Evolutionary conservation across 2,888 invertebrate species (phyloP).

Genomic region (Strigamia transsilvanica): DNA sequence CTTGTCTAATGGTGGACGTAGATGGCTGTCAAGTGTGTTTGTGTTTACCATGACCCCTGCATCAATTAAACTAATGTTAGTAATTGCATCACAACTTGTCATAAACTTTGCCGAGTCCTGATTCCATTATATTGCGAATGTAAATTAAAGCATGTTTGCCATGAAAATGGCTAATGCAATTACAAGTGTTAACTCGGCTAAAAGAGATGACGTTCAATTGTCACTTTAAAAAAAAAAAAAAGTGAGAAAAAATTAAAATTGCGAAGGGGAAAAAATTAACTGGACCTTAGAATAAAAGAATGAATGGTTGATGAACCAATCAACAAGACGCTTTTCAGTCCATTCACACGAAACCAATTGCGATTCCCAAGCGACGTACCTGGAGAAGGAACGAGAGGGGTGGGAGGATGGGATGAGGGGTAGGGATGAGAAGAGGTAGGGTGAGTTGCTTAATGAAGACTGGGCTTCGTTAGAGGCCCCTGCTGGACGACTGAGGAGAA

Average conservation of each 20-base stretch:
- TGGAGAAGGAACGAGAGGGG: not conserved
- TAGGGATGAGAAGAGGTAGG: slow-evolving; percentile 1
- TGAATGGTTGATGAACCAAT: slow-evolving; percentile 32
- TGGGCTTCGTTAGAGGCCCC: slow-evolving; percentile 38
- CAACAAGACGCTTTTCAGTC: slow-evolving; percentile 14
- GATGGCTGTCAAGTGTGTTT: slow-evolving; percentile 53
- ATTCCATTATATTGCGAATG: slow-evolving; percentile 53
- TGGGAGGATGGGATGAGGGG: not conserved
- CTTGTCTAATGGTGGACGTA: slow-evolving; percentile 19
- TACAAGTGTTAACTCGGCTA: slow-evolving; percentile 27
- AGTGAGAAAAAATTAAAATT: not conserved
- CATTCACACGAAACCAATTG: slow-evolving; percentile 9
- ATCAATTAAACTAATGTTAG: slow-evolving; percentile 55
- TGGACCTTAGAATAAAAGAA: not conserved
- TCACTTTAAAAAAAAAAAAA: not conserved
- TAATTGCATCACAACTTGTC: slow-evolving; percentile 55
- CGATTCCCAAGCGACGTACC: slow-evolving; percentile 2
- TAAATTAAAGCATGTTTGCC: slow-evolving; percentile 53
- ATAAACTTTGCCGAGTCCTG: slow-evolving; percentile 54
- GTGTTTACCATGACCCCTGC: slow-evolving; percentile 51
- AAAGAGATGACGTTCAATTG: slow-evolving; percentile 42
- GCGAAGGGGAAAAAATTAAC: not conserved
- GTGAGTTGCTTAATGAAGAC: slow-evolving; percentile 4
- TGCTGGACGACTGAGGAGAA: slow-evolving; percentile 21
- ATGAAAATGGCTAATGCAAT: slow-evolving; percentile 42